Percentiles rank a stretch among this genome's conserved stretches.
Evolutionary conservation across 2,797 vertebrate genomes (phyloP).

Genomic region (Tarsius wallacei): DNA sequence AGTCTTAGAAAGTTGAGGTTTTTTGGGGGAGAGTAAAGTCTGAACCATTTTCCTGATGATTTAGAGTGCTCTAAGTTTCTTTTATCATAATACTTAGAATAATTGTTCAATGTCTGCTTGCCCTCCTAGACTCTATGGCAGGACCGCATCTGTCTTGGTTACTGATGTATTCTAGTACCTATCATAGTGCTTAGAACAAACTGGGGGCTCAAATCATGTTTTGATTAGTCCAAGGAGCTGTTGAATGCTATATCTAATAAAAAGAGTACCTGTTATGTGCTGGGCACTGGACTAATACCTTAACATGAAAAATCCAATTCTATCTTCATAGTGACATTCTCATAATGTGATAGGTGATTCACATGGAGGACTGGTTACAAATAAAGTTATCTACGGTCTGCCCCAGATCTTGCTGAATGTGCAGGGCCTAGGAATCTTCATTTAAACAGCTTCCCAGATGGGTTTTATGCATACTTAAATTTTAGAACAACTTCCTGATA

Average conservation of each 20-base stretch:
- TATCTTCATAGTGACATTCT: neutral
- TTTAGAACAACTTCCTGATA: constrained; percentile 2
- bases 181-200: neutral
- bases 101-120: neutral
- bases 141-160: neutral
- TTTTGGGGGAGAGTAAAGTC: neutral
- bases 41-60: neutral
- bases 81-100: neutral
- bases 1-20: neutral
- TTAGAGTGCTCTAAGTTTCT: neutral
- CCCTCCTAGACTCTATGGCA: neutral
- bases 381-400: neutral
- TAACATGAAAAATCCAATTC: neutral
- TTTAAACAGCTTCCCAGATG: constrained; percentile 2
- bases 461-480: constrained; percentile 56
- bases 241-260: neutral
- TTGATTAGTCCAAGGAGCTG: neutral
- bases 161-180: neutral
- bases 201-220: neutral
- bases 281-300: neutral
- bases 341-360: neutral
- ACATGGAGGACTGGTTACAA: neutral
- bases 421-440: neutral
- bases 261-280: neutral
- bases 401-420: neutral